phyloP scores from a whole-genome alignment of 53 echinoderm and acorn worm species.

The Mesocentrotus franciscanus region DNA sequence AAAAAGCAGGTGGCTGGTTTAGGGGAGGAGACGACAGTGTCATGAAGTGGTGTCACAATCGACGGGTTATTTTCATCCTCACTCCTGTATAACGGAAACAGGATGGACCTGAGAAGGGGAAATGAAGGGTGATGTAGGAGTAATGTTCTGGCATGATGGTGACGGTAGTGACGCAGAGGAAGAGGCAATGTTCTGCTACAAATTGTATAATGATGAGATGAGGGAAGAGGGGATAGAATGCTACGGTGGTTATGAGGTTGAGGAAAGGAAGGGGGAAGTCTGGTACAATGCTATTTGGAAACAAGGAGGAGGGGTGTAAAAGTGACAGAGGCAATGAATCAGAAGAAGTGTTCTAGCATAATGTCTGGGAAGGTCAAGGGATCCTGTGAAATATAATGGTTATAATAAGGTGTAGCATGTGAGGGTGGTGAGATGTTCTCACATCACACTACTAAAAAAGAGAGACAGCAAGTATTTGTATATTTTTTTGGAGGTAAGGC shows the following conservation, averaged over 20 bases:
- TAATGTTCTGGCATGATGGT: background rate
- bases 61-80: conserved; percentile 17
- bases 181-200: background rate
- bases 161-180: background rate
- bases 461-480: too few relatives aligned
- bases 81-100: background rate
- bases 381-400: too few relatives aligned
- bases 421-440: background rate
- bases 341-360: background rate
- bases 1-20: background rate
- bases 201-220: background rate
- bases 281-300: too few relatives aligned
- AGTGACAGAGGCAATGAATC: background rate
- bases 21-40: background rate
- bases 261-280: background rate
- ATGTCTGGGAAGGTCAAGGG: background rate
- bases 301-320: background rate
- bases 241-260: background rate
- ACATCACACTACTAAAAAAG: too few relatives aligned
- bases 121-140: conserved; percentile 5
- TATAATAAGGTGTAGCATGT: background rate
- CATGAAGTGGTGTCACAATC: background rate
- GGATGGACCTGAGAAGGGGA: background rate
- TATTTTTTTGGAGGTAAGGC: too few relatives aligned
- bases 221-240: background rate